Conservation (phyloP, 1,140 invertebrate genomes). For the Dendroctonus valens region DNA sequence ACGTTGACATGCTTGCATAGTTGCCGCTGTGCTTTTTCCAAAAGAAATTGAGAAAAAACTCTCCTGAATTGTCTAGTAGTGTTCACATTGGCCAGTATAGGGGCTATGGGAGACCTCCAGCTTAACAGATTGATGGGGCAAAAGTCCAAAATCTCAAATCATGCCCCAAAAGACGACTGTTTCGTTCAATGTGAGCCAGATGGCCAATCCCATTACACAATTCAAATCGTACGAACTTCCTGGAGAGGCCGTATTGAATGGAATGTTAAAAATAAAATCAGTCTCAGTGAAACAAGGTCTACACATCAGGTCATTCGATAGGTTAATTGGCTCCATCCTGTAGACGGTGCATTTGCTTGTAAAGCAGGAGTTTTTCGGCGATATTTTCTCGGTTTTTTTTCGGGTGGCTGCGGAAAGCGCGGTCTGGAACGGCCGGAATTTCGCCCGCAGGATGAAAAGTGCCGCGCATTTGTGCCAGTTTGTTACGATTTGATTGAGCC, state of each 20-base stretch:
- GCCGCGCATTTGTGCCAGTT: not conserved
- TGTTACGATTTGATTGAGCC: not conserved
- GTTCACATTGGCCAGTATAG: no score
- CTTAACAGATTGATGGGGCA: no score
- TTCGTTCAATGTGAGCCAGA: no score
- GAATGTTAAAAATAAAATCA: conserved; percentile 30
- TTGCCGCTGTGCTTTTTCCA: no score
- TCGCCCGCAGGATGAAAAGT: not conserved
- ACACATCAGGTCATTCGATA: conserved; percentile 23
- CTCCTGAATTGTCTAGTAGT: no score
- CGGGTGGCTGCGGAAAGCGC: not conserved
- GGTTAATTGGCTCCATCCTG: conserved; percentile 32
- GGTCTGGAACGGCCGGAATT: not conserved
- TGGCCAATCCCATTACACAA: not conserved
- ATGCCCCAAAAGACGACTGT: no score
- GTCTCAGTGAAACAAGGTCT: conserved; percentile 19
- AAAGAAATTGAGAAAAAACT: no score
- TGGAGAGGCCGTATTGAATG: conserved; percentile 22
- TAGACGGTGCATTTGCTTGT: conserved; percentile 7
- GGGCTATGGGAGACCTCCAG: no score
- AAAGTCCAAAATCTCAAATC: no score
- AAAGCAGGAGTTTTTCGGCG: not conserved
- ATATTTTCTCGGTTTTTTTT: conserved; percentile 2
- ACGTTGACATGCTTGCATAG: no score
- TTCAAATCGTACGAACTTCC: conserved; percentile 13